These are phyloP conservation scores for Nomada lathburiana DNA, from an alignment of 2,888 invertebrate genomes.

Conservation along the genomic window DNA sequence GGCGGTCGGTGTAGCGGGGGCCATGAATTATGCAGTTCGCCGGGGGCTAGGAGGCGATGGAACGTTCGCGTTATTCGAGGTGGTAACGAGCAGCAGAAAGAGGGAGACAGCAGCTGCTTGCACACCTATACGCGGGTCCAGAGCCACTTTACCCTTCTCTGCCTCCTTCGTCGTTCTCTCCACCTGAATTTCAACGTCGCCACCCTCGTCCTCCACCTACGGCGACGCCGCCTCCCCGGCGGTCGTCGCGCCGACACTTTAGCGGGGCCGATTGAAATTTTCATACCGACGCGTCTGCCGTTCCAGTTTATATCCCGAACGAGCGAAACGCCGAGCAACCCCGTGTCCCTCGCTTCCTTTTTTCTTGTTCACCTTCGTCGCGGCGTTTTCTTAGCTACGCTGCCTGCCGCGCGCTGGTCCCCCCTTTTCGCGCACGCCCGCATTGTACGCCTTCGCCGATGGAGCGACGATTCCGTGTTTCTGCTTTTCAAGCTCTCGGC, in stretches of 20 bases:
- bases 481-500: conserved; percentile 10
- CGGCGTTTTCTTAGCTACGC: background rate
- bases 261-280: conserved; percentile 79
- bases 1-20: conserved; percentile 74
- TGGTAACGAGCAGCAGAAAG: conserved; percentile 38
- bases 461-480: conserved; percentile 22
- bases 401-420: background rate
- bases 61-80: conserved; percentile 48
- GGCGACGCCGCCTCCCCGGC: conserved; percentile 49
- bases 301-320: conserved; percentile 74
- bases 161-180: conserved; percentile 47
- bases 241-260: conserved; percentile 69
- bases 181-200: conserved; percentile 65
- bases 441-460: background rate
- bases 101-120: conserved; percentile 38
- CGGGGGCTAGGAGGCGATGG: conserved; percentile 74
- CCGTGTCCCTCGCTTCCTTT: conserved; percentile 31
- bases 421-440: background rate
- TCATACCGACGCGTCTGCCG: conserved; percentile 79
- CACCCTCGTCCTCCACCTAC: conserved; percentile 54
- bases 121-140: conserved; percentile 64
- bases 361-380: background rate
- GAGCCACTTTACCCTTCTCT: conserved; percentile 69
- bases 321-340: conserved; percentile 66
- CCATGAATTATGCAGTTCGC: conserved; percentile 84